Percentiles rank a stretch among this genome's conserved stretches.
Conservation (phyloP, 37 sponge, comb jelly and placozoan genomes). For the Bolinopsis microptera region DNA sequence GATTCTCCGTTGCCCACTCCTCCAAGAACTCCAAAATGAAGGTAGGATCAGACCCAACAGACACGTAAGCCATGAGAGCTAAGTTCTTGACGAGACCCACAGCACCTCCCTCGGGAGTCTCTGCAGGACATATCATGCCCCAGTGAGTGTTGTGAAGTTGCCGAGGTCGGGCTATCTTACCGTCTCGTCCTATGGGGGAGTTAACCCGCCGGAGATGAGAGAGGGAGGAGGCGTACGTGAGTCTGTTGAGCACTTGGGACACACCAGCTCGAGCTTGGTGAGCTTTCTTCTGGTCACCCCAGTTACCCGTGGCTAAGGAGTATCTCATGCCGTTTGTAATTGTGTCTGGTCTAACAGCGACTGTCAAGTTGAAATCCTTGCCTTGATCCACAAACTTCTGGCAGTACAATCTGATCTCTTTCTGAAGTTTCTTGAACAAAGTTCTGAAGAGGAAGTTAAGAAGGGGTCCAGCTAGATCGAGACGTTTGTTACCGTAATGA, state of each 20-base stretch:
- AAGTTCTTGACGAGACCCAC: slow-evolving; percentile 99
- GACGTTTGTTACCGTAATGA: slow-evolving; percentile 99
- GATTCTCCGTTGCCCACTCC: slow-evolving; percentile 99
- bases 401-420: slow-evolving; percentile 94
- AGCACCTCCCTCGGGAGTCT: slow-evolving; percentile 99
- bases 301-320: slow-evolving; percentile 99
- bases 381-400: slow-evolving; percentile 96
- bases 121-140: slow-evolving; percentile 99
- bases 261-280: slow-evolving; percentile 98
- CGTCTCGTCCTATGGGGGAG: slow-evolving; percentile 99
- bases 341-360: slow-evolving; percentile 89
- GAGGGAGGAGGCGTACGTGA: slow-evolving; percentile 96
- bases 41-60: slow-evolving; percentile 96
- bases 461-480: slow-evolving; percentile 97
- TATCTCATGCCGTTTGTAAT: slow-evolving; percentile 98
- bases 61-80: slow-evolving; percentile 98
- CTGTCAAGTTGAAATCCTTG: slow-evolving; percentile 96
- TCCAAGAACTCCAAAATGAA: slow-evolving; percentile 99
- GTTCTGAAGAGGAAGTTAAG: slow-evolving; percentile 95
- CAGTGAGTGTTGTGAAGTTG: slow-evolving; percentile 99
- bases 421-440: slow-evolving; percentile 93
- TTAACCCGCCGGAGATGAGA: slow-evolving; percentile 96
- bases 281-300: slow-evolving; percentile 99
- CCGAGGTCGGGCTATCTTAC: slow-evolving; percentile 95
- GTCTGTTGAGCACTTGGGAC: slow-evolving; percentile 97